Evolutionary conservation across 1,140 invertebrate species (phyloP), one percentile per base, ranked within the genome.

Genomic region (Mercenaria mercenaria): DNA sequence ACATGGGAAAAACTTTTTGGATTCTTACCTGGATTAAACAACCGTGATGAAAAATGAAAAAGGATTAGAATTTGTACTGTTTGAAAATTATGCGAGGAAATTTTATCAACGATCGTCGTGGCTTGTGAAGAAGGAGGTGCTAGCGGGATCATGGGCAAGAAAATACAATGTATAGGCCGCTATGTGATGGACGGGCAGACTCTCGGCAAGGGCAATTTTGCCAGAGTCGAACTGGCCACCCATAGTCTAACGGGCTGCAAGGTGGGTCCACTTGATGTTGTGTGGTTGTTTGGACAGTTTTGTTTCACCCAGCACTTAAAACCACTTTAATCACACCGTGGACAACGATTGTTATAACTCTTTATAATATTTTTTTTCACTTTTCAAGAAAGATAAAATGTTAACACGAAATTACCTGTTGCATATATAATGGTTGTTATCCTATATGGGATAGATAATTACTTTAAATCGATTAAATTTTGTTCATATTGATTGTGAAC

Each of bases 161-260:
- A 96, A 92, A 96, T 96, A 89, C 95, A 96, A 76, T 96, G 93
- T 76, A 94, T 96, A 72, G 96, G 96, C 29, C 93, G 94, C n/a
- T 96, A 96, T 92, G 92, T 93, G 52, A 95, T 96, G 93, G 95
- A 96, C 56, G 94, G 95, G n/a, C 90, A 94, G 47, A 92, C 92
- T 18, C 92, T 96, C 50, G 96, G 96, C 32, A 96, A 96, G 90
- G 96, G 96, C 13, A 96, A 95, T 79, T 96, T 96, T 92, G 96
- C 95, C 82, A 92, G 95, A 37, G 96, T 96, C 64, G 96, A 96
- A 91, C 91, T 96, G 64, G 96, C 96, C 13, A 95, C 94, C 64
- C 96, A 96, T 92, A 84, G 92, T 18, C 89, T 96, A 39, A 95
- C 95, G 13, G 92, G 91, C 74, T 94, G 95, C 64, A 96, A 96